Base-by-base conservation (phyloP, 2,113 vertebrate genomes). In the Rousettus leschenaultii region DNA sequence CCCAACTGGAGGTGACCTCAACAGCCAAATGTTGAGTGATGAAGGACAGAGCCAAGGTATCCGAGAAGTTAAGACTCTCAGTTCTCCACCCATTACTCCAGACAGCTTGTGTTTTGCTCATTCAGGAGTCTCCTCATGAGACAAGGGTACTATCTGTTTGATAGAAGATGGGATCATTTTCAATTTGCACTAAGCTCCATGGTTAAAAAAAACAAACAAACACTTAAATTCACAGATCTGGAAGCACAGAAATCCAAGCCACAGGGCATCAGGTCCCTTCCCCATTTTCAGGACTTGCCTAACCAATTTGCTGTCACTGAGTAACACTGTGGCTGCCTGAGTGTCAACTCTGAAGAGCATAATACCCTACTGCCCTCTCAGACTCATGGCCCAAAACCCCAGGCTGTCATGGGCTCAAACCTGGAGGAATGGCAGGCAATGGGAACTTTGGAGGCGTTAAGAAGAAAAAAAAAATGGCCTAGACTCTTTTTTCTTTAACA, bases 161-260 rank as follows among this genome's bases (percentile, higher is more conserved):
- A 99, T 97, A 98, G 99, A 98, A 99, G 99, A 98, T 99, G 99
- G 99, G 99, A 99, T 98, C 98, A 98, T 96, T 99, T 99, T 98
- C 99, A 99, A 95, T 98, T 99, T 94, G 99, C 99, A 66, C 99
- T 99, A 43, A 99, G 99, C 98, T 99, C 98, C 97, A 99, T 99
- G 99, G 99, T 99, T n/a, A n/a, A n/a, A 97, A 99, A 99, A 98
- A 43, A 43, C 97, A 99, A 99, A 98, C n/a, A 99, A 99, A 98
- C 99, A 99, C 98, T 99, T 99, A 97, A 99, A 99, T 91, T 99
- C 99, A 94, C 99, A 99, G 97, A 99, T 99, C 99, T 99, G 99
- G 99, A 99, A 99, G 96, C 96, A 98, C 97, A 97, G 97, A 96
- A 98, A 94, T 96, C 97, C 95, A 57, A 98, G 97, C 95, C 96